phyloP scores from a whole-genome alignment of 2,888 invertebrate genomes.

The Archips crataeganus region DNA sequence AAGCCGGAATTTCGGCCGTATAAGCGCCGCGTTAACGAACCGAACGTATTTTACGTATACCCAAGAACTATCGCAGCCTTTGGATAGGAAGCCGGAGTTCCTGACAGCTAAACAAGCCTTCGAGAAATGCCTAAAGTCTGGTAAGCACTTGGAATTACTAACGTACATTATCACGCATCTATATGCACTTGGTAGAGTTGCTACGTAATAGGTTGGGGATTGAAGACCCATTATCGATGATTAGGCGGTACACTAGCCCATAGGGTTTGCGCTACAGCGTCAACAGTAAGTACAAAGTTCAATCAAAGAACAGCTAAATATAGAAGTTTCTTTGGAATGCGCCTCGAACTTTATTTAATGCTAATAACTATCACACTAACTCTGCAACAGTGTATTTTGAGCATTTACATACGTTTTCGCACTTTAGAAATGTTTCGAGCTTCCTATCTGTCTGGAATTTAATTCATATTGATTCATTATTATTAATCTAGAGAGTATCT shows the following conservation, averaged over 20 bases:
- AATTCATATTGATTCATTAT: too few species aligned
- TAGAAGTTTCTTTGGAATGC: background rate
- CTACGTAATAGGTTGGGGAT: constrained; percentile 31
- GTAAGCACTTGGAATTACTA: constrained; percentile 78
- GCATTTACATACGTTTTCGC: background rate
- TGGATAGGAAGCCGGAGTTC: constrained; percentile 90
- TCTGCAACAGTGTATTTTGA: background rate
- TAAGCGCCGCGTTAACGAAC: constrained; percentile 69
- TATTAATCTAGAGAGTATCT: too few species aligned
- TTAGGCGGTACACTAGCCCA: constrained; percentile 24
- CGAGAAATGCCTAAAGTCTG: constrained; percentile 90
- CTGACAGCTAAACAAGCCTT: constrained; percentile 92
- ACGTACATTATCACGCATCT: background rate
- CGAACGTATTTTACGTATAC: constrained; percentile 91
- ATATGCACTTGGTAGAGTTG: background rate
- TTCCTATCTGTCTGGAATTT: background rate
- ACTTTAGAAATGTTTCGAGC: background rate
- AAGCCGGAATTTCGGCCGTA: constrained; percentile 66
- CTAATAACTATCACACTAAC: background rate
- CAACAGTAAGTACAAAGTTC: constrained; percentile 34
- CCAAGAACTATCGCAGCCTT: constrained; percentile 92
- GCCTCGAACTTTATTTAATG: constrained; percentile 11
- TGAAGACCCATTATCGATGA: constrained; percentile 38
- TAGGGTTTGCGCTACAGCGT: constrained; percentile 10
- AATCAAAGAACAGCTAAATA: background rate